These are phyloP conservation scores for Tetragnatha versicolor DNA, from an alignment of 1,140 invertebrate genomes.

Conservation along the genomic window DNA sequence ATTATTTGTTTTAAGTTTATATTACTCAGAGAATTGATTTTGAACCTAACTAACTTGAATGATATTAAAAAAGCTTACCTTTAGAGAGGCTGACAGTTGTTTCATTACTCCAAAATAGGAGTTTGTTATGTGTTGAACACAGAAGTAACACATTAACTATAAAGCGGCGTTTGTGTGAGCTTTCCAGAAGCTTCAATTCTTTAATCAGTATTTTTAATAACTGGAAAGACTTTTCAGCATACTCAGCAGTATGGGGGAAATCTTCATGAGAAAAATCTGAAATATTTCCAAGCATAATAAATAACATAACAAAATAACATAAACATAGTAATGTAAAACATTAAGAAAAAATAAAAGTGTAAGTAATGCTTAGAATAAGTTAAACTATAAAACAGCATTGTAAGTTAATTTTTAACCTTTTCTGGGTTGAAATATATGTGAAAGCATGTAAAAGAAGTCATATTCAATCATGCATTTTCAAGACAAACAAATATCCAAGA, in stretches of 20 bases:
- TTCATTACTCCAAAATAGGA: not conserved
- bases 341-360: not conserved
- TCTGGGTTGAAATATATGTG: too few relatives aligned
- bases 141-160: conserved; percentile 3
- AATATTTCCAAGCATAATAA: not conserved
- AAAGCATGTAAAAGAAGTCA: too few relatives aligned
- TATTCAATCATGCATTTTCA: too few relatives aligned
- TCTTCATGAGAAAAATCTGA: conserved; percentile 10
- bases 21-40: too few relatives aligned
- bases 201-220: not conserved
- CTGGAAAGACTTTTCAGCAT: conserved; percentile 8
- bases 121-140: conserved; percentile 17
- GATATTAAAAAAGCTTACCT: conserved; percentile 1
- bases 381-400: not conserved
- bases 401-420: not conserved
- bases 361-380: not conserved
- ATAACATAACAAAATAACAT: not conserved
- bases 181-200: not conserved
- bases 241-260: conserved; percentile 2
- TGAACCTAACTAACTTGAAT: too few relatives aligned
- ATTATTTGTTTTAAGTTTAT: too few relatives aligned
- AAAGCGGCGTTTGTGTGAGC: not conserved
- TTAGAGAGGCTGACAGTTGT: not conserved
- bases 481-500: too few relatives aligned
- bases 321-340: not conserved